Conservation (phyloP, 2,888 invertebrate species). For the Oeneis ivallda region DNA sequence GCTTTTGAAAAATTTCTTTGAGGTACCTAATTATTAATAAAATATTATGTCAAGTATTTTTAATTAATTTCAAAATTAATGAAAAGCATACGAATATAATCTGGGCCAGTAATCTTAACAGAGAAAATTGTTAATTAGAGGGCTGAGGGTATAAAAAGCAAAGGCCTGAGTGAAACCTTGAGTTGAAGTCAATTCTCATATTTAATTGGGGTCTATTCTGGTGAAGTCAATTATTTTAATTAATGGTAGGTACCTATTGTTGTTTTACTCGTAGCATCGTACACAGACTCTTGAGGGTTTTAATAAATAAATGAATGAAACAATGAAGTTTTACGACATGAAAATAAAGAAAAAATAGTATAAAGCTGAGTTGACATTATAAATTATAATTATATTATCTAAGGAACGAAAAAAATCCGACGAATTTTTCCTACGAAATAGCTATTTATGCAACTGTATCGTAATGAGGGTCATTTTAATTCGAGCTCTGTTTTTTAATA, state of each 20-base stretch:
- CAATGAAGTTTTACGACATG: too few relatives aligned
- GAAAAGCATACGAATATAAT: slow-evolving; percentile 13
- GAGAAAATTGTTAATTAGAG: slow-evolving; percentile 14
- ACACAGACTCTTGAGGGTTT: neutral
- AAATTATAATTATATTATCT: too few relatives aligned
- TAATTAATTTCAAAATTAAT: slow-evolving; percentile 14
- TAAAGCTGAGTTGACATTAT: too few relatives aligned
- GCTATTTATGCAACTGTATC: too few relatives aligned
- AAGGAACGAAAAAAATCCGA: too few relatives aligned
- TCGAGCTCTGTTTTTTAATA: too few relatives aligned
- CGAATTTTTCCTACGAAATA: too few relatives aligned
- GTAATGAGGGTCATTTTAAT: too few relatives aligned
- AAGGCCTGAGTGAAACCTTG: slow-evolving; percentile 8
- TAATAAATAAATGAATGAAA: too few relatives aligned
- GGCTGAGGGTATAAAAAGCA: slow-evolving; percentile 6
- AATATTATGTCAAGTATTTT: slow-evolving; percentile 12
- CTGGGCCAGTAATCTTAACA: slow-evolving; percentile 11
- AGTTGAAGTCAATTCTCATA: slow-evolving; percentile 8
- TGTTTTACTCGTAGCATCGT: neutral
- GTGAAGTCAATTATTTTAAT: slow-evolving; percentile 6
- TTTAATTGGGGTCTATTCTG: neutral
- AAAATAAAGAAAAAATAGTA: too few relatives aligned
- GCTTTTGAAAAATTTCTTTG: neutral
- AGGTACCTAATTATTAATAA: neutral
- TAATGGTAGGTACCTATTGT: slow-evolving; percentile 1